phyloP scores from a whole-genome alignment of 2,113 vertebrate genomes.

The Mesembrinibis cayennensis region DNA sequence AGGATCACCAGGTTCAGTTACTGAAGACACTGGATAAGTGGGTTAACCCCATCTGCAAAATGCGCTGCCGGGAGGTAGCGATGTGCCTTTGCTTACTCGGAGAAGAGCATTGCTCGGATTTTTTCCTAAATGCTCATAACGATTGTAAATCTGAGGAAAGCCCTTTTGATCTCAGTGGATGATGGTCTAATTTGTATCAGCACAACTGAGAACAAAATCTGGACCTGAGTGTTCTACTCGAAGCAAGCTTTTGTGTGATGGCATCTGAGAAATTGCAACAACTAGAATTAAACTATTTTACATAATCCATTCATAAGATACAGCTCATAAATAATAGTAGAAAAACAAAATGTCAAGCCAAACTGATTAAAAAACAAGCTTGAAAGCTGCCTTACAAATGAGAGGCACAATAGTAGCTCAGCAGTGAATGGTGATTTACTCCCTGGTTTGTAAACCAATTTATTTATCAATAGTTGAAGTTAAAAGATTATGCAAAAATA shows the following conservation, averaged over 20 bases:
- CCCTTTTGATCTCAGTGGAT: not conserved
- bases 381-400: conserved; percentile 38
- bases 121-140: not conserved
- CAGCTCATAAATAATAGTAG: conserved; percentile 53
- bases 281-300: conserved; percentile 54
- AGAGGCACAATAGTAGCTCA: conserved; percentile 32
- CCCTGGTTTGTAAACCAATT: conserved; percentile 21
- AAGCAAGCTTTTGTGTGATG: not conserved
- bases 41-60: not conserved
- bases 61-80: not conserved
- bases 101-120: not conserved
- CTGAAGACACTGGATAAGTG: not conserved
- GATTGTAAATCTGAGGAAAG: conserved; percentile 5
- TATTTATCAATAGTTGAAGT: conserved; percentile 45
- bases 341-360: conserved; percentile 47
- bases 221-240: not conserved
- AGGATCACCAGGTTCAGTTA: not conserved
- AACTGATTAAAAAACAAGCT: conserved; percentile 41
- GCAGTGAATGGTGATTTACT: conserved; percentile 23
- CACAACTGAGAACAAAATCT: not conserved
- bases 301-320: conserved; percentile 56
- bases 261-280: conserved; percentile 38
- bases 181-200: conserved; percentile 6
- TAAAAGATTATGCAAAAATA: conserved; percentile 22
- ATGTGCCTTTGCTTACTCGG: not conserved